Evolutionary conservation across 2,113 vertebrate genomes (phyloP), one percentile per base, ranked within the genome.

Genomic region (Fregetta grallaria): DNA sequence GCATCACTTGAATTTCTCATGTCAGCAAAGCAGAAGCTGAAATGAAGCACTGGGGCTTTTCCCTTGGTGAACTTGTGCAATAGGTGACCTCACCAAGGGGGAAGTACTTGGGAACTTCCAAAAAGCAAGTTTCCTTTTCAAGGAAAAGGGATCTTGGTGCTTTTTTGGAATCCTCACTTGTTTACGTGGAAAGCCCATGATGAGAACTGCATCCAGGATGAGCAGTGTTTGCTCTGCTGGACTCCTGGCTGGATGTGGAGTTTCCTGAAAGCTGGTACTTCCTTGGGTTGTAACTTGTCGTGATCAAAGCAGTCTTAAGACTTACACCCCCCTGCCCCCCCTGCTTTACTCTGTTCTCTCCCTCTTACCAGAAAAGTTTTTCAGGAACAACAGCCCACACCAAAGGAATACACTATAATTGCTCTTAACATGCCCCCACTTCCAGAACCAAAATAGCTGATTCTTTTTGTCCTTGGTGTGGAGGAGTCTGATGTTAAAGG

Each of bases 51-150:
- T 66, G 52, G 83, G 88, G 38, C 96, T 95, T 84, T 96, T 97
- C 74, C 86, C 70, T 72, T 59, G 93, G 62, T 96, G 91, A 92
- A 92, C 62, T 96, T 98, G 98, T 98, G 98, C 98, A 98, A 98
- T 98, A 96, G 73, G 91, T 97, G 95, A 97, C 82, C 91, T 95
- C 94, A 91, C 70, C 70, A 59, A 18, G 80, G 62, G 73, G 86
- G 95, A 47, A 93, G 89, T 22, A 19, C 45, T 78, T n/a, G 76
- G 62, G 32, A 63, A 83, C 15, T 63, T 36, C 49, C 79, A 49
- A 56, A 81, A 94, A 90, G 70, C 93, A 90, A 78, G 55, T 88
- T 91, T 71, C 74, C 76, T 83, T 76, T 79, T 86, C 75, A 30
- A 70, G 83, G 86, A 93, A 81, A 59, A 76, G n/a, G 11, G 36